These are phyloP conservation scores for Podarcis cretensis DNA, from an alignment of 2,113 vertebrate species.

Conservation along the genomic window DNA sequence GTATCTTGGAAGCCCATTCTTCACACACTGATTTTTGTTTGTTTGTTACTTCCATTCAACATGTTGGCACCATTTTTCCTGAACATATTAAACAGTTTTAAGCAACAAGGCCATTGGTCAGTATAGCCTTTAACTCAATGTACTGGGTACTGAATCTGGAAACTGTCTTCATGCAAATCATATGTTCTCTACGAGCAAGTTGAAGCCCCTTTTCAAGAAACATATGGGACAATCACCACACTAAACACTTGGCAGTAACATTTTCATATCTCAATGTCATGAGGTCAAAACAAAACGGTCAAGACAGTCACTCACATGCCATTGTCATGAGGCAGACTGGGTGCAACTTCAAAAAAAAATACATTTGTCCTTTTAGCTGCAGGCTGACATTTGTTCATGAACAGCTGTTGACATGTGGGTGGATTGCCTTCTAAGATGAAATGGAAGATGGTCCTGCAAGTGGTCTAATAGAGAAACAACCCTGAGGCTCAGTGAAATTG, in stretches of 20 bases:
- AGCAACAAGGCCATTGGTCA: too few relatives aligned
- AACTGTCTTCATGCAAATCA: not conserved
- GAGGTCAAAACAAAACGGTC: not conserved
- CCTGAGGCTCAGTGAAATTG: not conserved
- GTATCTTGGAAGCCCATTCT: not conserved
- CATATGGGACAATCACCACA: not conserved
- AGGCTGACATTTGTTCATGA: constrained; percentile 1
- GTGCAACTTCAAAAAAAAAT: not conserved
- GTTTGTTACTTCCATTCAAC: too few relatives aligned
- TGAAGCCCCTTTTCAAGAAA: not conserved
- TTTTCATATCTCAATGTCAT: not conserved
- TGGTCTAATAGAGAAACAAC: constrained; percentile 16
- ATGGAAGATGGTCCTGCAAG: not conserved
- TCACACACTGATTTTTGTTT: too few relatives aligned
- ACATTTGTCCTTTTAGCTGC: not conserved
- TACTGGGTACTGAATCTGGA: not conserved
- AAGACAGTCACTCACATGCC: not conserved
- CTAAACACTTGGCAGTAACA: not conserved
- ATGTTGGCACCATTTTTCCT: too few relatives aligned
- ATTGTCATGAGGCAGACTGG: not conserved
- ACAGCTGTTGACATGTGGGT: constrained; percentile 15
- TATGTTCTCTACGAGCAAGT: not conserved
- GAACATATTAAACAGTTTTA: too few relatives aligned
- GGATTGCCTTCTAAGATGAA: constrained; percentile 8
- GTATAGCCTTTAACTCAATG: too few relatives aligned